A percentile compares a stretch with the other conserved stretches of the same genome.
Conservation (phyloP, 2,888 invertebrate species). For the Dascillus cervinus region DNA sequence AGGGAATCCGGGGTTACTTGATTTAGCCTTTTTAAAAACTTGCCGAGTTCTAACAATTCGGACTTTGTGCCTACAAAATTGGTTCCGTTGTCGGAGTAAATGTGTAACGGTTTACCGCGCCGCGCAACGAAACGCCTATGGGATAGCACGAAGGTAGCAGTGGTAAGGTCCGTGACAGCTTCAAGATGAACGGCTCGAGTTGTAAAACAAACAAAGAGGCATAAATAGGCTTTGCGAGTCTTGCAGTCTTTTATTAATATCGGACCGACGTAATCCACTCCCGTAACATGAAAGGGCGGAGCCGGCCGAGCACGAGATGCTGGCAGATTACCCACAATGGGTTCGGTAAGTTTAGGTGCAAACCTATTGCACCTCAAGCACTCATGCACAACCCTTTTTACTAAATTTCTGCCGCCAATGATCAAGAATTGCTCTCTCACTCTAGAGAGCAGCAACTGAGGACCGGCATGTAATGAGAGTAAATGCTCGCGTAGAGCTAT, state of each 20-base stretch:
- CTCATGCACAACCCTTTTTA: not conserved
- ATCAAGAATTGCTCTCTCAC: conserved; percentile 12
- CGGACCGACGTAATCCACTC: not conserved
- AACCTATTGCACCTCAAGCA: not conserved
- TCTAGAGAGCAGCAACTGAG: conserved; percentile 14
- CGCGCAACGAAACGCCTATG: not conserved
- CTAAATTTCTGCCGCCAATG: conserved; percentile 1
- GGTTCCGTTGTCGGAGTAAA: conserved; percentile 13
- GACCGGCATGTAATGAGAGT: conserved; percentile 10
- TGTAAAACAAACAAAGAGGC: not conserved
- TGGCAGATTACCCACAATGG: not conserved
- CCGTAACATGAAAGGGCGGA: not conserved
- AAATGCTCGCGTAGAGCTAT: conserved; percentile 5
- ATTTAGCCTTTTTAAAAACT: not conserved
- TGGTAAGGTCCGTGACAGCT: not conserved
- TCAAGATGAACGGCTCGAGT: not conserved
- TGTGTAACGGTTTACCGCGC: not conserved
- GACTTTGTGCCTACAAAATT: conserved; percentile 13
- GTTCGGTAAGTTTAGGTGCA: not conserved
- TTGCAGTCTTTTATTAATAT: not conserved
- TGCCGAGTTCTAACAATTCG: conserved; percentile 3
- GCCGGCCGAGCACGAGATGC: not conserved
- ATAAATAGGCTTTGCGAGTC: not conserved
- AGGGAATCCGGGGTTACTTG: not conserved
- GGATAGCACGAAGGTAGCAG: not conserved